Conservation (phyloP, 2,888 invertebrate species). For the Galeruca laticollis region DNA sequence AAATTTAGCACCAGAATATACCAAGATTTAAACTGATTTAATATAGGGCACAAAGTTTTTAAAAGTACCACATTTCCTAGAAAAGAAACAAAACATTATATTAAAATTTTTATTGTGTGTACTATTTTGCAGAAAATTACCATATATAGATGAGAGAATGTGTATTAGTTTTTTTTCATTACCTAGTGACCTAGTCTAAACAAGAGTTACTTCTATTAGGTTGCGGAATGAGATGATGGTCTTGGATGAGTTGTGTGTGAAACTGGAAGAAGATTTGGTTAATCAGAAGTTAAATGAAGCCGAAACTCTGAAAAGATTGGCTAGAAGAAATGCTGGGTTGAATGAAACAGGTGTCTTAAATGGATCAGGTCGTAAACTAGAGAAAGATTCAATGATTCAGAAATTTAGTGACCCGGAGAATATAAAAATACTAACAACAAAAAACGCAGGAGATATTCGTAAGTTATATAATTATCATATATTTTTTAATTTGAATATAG, state of each 20-base stretch:
- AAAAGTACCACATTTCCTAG: too few species aligned
- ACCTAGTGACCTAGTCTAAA: too few species aligned
- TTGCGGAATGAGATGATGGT: slow-evolving; percentile 51
- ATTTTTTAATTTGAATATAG: too few species aligned
- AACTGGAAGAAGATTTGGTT: slow-evolving; percentile 63
- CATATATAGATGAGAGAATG: too few species aligned
- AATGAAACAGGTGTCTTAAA: slow-evolving; percentile 56
- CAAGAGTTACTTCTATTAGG: neutral
- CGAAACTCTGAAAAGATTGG: slow-evolving; percentile 57
- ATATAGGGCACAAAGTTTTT: too few species aligned
- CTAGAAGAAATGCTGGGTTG: slow-evolving; percentile 31
- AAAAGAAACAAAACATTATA: too few species aligned
- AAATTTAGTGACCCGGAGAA: slow-evolving; percentile 63
- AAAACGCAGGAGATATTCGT: slow-evolving; percentile 13
- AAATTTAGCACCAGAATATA: too few species aligned
- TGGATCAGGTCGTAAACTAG: slow-evolving; percentile 57
- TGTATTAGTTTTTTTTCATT: too few species aligned
- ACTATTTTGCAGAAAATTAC: too few species aligned
- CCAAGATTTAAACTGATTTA: too few species aligned
- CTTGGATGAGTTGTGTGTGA: slow-evolving; percentile 56
- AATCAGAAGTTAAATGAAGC: slow-evolving; percentile 64
- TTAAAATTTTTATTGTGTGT: too few species aligned
- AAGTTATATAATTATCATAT: slow-evolving; percentile 5
- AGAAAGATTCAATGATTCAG: slow-evolving; percentile 63
- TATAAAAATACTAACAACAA: slow-evolving; percentile 51